Evolutionary conservation across 2,888 invertebrate species (phyloP), one percentile per base, ranked within the genome.

Genomic region (Lissocephala sabroskyi): DNA sequence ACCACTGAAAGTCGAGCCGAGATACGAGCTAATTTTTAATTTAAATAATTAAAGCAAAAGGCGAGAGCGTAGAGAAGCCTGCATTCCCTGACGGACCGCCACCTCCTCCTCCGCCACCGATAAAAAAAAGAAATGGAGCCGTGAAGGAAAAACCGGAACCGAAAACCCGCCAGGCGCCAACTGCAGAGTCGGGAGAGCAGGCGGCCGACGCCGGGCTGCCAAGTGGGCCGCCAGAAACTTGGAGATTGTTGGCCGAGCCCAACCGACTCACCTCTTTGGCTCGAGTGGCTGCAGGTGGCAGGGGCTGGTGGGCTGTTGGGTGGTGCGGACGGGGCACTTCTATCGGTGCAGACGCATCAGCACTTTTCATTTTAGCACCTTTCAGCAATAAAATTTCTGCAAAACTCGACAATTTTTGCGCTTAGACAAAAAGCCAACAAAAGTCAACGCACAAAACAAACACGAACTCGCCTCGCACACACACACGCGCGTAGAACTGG

Each of bases 361-460:
- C 77, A 70, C 70, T 77, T 70, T 70, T 74, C 71, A 60, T 70
- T 70, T 70, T 76, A 70, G 68, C 68, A 70, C 68, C 68, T 70
- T 70, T 70, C 68, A 70, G 68, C 68, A 70, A 70, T 70, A 70
- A 70, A 70, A 70, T 76, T 70, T 57, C 49, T 76, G 68, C 68
- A 62, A 51, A 74, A 74, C 70, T 70, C 77, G 63, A 76, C 68
- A 76, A 62, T 70, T 70, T n/a, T 67, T 67, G 57, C 58, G 62
- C 65, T 67, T 67, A 68, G 68, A 76, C 77, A 68, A n/a, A n/a
- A 68, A 76, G 68, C 77, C 75, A 68, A 67, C 67, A 50, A 55
- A 59, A 62, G 56, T 61, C 61, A 56, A 46, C 29, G 52, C 51
- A 37, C 40, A 45, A 35, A 28, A 46, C 45, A 47, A 18, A 23